phyloP scores from a whole-genome alignment of 1,140 invertebrate genomes.

The Pseudomyrmex concolor region DNA sequence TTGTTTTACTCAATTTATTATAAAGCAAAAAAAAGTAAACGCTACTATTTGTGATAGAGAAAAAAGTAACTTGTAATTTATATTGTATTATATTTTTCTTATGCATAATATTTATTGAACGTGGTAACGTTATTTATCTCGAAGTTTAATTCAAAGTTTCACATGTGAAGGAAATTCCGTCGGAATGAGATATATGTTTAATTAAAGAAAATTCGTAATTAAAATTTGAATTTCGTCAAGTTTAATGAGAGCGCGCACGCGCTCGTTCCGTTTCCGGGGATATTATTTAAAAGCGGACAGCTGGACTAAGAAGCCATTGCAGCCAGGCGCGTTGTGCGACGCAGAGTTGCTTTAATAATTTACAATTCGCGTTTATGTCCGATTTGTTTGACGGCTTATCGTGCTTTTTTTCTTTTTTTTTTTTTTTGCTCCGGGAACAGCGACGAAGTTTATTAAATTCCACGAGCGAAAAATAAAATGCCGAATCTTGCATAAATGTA shows the following conservation, averaged over 20 bases:
- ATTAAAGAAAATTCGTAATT: slow-evolving; percentile 46
- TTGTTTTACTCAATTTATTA: no score
- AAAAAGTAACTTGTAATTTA: no score
- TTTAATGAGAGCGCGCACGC: slow-evolving; percentile 33
- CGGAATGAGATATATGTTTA: slow-evolving; percentile 41
- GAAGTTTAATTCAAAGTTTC: neutral
- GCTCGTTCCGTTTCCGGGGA: slow-evolving; percentile 6
- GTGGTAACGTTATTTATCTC: neutral
- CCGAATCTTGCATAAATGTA: slow-evolving; percentile 49
- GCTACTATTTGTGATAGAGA: no score
- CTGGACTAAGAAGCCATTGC: slow-evolving; percentile 36
- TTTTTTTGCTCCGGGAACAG: neutral
- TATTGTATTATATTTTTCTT: no score
- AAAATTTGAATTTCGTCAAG: slow-evolving; percentile 43
- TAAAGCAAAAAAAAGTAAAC: no score
- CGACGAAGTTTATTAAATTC: slow-evolving; percentile 43
- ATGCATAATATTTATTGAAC: no score
- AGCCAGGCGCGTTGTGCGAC: neutral
- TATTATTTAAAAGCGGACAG: slow-evolving; percentile 50
- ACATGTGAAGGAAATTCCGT: neutral
- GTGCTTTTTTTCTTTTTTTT: no score
- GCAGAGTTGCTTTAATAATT: slow-evolving; percentile 49
- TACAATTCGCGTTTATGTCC: slow-evolving; percentile 44
- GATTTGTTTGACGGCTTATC: slow-evolving; percentile 43
- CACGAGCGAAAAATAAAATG: slow-evolving; percentile 37